A percentile compares a stretch with the other conserved stretches of the same genome.
Conservation (phyloP, 2,797 vertebrate genomes). For the Chaetodon trifasciatus region DNA sequence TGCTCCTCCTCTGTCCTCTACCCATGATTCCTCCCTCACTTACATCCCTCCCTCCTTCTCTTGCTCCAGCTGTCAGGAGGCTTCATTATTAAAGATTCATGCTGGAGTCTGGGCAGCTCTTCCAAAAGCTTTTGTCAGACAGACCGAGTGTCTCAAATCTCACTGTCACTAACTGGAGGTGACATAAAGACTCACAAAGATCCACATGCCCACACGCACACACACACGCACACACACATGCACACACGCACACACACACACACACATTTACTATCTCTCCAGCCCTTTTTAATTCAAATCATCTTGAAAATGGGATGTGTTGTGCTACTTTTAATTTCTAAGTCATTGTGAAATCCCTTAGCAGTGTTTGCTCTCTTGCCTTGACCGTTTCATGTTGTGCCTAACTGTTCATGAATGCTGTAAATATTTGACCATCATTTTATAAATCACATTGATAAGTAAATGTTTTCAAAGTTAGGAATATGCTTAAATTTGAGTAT, state of each 20-base stretch:
- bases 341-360: conserved; percentile 1
- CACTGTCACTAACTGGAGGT: conserved; percentile 77
- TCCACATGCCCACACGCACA: conserved; percentile 7
- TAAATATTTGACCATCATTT: background rate
- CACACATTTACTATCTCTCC: conserved; percentile 14
- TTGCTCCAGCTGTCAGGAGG: conserved; percentile 82
- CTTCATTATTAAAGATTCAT: conserved; percentile 87
- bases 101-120: conserved; percentile 78
- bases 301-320: conserved; percentile 22
- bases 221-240: background rate
- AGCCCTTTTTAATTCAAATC: conserved; percentile 32
- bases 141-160: conserved; percentile 81
- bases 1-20: conserved; percentile 56
- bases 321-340: conserved; percentile 5
- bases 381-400: background rate
- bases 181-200: conserved; percentile 70
- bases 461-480: no score
- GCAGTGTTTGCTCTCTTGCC: background rate
- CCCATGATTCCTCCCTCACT: conserved; percentile 63
- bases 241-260: background rate
- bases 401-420: conserved; percentile 7
- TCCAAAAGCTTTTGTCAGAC: conserved; percentile 84
- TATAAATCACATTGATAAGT: background rate
- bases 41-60: conserved; percentile 53
- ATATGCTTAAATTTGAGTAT: no score